Evolutionary conservation across 2,113 vertebrate genomes (phyloP).

Genomic region (Herpailurus yagouaroundi): DNA sequence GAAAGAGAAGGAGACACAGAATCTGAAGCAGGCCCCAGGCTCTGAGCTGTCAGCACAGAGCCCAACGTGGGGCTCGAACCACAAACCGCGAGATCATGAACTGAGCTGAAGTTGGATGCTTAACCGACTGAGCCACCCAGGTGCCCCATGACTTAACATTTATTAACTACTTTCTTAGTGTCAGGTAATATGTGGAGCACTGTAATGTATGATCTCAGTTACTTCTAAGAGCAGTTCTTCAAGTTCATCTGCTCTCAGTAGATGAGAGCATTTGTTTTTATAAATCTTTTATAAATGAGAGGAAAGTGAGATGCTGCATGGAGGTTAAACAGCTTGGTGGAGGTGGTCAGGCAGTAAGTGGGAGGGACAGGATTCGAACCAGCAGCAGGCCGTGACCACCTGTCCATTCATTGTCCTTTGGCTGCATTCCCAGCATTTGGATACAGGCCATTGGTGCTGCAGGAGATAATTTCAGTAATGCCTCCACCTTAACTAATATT

Average conservation of each 20-base stretch:
- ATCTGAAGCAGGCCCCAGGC: too few species aligned
- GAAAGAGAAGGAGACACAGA: too few species aligned
- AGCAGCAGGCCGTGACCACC: rapidly evolving
- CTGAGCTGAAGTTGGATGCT: too few species aligned
- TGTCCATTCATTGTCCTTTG: rapidly evolving
- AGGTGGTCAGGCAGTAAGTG: neutral
- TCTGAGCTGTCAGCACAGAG: too few species aligned
- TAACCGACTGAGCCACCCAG: too few species aligned
- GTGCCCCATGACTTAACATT: neutral
- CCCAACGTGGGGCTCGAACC: too few species aligned
- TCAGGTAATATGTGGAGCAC: neutral
- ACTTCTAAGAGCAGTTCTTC: neutral
- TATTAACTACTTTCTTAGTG: neutral
- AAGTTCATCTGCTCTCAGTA: neutral
- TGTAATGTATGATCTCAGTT: neutral
- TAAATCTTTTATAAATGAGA: neutral
- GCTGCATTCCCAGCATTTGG: neutral
- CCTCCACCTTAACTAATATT: neutral
- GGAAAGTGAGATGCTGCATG: neutral
- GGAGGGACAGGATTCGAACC: neutral
- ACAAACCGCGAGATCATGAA: too few species aligned
- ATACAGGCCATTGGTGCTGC: neutral
- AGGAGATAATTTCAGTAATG: neutral
- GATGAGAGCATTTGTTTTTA: too few species aligned
- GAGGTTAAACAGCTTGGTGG: neutral